These are phyloP conservation scores for Mesochorus sp. DNA, from an alignment of 2,888 invertebrate species.

Conservation along the genomic window DNA sequence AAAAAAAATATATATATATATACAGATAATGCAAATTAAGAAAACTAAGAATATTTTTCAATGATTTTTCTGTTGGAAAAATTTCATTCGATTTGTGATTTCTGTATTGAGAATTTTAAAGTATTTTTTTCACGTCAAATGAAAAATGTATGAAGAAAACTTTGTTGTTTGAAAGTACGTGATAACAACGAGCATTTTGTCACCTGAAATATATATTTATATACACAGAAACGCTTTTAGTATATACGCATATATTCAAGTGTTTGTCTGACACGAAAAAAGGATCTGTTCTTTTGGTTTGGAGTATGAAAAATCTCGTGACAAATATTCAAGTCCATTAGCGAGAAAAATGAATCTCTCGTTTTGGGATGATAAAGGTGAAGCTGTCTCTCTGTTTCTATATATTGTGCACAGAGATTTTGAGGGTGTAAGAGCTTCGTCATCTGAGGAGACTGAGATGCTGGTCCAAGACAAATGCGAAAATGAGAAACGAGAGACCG, in stretches of 20 bases:
- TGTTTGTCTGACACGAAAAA: background rate
- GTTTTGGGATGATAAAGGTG: constrained; percentile 24
- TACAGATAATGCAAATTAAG: too few relatives aligned
- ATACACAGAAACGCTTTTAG: too few relatives aligned
- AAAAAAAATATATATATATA: too few relatives aligned
- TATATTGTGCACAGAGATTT: background rate
- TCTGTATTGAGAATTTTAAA: too few relatives aligned
- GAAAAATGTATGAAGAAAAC: background rate
- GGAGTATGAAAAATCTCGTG: constrained; percentile 10
- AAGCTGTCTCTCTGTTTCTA: too few relatives aligned
- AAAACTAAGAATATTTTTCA: too few relatives aligned
- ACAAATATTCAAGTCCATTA: constrained; percentile 56
- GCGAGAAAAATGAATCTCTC: constrained; percentile 48
- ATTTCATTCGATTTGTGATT: too few relatives aligned
- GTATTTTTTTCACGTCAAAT: too few relatives aligned
- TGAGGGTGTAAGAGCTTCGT: constrained; percentile 32
- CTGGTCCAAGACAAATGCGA: constrained; percentile 10
- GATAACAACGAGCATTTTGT: background rate
- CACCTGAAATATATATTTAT: too few relatives aligned
- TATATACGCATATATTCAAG: background rate
- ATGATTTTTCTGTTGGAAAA: too few relatives aligned
- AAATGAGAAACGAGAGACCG: background rate
- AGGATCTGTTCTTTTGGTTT: constrained; percentile 19
- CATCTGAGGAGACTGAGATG: too few relatives aligned
- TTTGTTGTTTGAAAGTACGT: background rate